Base-by-base conservation (phyloP, 1,140 invertebrate species). In the Leptonema lineaticorne region DNA sequence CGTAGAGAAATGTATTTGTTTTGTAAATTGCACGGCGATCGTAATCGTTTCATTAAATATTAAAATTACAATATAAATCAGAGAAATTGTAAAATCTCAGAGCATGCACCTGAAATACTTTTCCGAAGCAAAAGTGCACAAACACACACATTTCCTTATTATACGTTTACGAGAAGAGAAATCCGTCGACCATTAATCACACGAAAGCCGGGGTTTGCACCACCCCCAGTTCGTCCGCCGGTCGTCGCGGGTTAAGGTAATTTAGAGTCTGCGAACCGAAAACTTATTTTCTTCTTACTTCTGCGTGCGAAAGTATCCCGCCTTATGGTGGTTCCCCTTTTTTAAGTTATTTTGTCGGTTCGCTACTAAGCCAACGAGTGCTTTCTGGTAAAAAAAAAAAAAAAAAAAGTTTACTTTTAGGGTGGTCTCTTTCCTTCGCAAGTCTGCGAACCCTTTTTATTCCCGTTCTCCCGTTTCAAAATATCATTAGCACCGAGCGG, bases 281-380 rank as follows among this genome's bases (percentile, higher is more conserved):
- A 71, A 71, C 66, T 71, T 71, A 71, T 68, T 71, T 68, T 62
- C 66, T 68, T 68, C 50, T 53, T 22, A 68, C 57, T 68, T 69
- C 53, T 57, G 63, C 59, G 69, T 60, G 63, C 58, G 59, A 63
- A 71, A 71, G 66, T 68, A 65, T 68, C 67, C 30, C 66, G 62
- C 69, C 69, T 71, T 71, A 71, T 71, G 69, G 62, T 46, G n/a
- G n/a, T n/a, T n/a, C 37, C 37, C 62, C 60, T 67, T 60, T 71
- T 71, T 68, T 68, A 71, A 71, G 65, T 71, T 71, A 71, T 68
- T 71, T 71, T 59, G 69, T 71, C 66, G 69, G 65, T 71, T 71
- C 63, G 67, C 57, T 68, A 66, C 64, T 62, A 58, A 65, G 45
- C 56, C 33, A 66, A 60, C 22, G 22, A 53, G 68, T 37, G 53